Conservation (phyloP, 2,113 vertebrate species). For the Holacanthus passer region DNA sequence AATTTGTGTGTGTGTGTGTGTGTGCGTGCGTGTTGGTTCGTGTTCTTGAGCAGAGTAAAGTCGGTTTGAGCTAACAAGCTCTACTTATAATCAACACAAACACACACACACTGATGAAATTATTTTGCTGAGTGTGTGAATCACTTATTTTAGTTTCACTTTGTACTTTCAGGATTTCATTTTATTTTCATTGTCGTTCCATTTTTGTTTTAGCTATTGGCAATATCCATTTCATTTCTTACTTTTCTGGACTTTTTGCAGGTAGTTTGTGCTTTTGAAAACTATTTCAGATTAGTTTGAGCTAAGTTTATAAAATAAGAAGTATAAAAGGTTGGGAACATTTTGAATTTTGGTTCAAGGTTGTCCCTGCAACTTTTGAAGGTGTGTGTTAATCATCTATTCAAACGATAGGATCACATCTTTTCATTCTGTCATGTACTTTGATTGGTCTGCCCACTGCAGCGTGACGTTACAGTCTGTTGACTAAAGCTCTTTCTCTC, state of each 20-base stretch:
- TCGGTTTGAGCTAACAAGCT: not conserved
- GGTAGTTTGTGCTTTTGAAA: not conserved
- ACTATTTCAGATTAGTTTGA: not conserved
- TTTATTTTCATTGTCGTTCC: not conserved
- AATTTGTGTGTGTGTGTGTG: constrained; percentile 1
- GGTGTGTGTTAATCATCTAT: constrained; percentile 7
- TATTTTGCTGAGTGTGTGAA: not conserved
- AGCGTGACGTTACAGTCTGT: not conserved
- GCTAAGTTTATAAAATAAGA: not conserved
- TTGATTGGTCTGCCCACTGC: constrained; percentile 10
- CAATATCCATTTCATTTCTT: not conserved
- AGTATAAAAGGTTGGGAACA: not conserved
- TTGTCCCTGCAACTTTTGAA: not conserved
- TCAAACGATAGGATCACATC: not conserved
- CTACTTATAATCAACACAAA: not conserved
- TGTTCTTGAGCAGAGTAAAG: not conserved
- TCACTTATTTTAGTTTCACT: not conserved
- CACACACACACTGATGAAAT: not conserved
- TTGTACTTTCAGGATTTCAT: constrained; percentile 4
- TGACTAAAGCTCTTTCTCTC: not conserved
- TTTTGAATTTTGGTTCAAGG: not conserved
- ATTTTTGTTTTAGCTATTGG: not conserved
- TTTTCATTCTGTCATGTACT: not conserved
- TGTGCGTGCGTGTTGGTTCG: not conserved
- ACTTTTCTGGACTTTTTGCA: not conserved